Base-by-base conservation (phyloP, 2,888 invertebrate genomes). In the Drosophila prolongata region DNA sequence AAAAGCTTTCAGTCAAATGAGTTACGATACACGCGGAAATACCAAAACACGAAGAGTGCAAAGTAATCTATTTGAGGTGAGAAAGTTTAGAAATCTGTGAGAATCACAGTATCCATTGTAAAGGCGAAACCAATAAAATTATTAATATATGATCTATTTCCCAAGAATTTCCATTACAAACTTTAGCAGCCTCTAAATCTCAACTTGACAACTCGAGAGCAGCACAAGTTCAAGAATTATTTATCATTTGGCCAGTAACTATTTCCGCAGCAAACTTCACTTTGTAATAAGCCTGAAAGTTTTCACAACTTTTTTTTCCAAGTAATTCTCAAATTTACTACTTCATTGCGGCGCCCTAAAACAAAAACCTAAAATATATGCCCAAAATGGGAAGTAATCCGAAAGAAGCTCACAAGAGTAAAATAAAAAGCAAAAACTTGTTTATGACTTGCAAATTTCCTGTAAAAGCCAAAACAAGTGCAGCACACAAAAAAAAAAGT, bases 371-470 rank as follows among this genome's bases (percentile, higher is more conserved):
- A 56, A 49, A 38, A 71, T 52, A 42, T 47, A 38, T 43, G 61
- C 50, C 61, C 44, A 65, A 52, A 66, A 67, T 71, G 49, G 52
- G 76, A 76, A 72, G 50, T 47, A 71, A 43, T 64, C 47, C 38
- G 27, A 67, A 56, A 67, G 58, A 59, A 46, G 53, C 46, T 43
- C 62, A 61, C 55, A 76, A 65, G 80, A 83, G 78, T 79, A 78
- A 78, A 77, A 67, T 68, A 86, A 84, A 83, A 75, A 81, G 83
- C 76, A 87, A 89, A 87, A 85, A 89, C 87, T 88, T 89, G 88
- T 88, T 89, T 85, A 85, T 83, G 88, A 88, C 86, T 89, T 88
- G 89, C 87, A 87, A 85, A 85, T 87, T 77, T 74, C 61, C 64
- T 78, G 84, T 78, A 77, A 79, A 76, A 81, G 79, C 78, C 75